Base-by-base conservation (phyloP, 53 echinoderm and acorn worm genomes). In the Temnopleurus reevesii region DNA sequence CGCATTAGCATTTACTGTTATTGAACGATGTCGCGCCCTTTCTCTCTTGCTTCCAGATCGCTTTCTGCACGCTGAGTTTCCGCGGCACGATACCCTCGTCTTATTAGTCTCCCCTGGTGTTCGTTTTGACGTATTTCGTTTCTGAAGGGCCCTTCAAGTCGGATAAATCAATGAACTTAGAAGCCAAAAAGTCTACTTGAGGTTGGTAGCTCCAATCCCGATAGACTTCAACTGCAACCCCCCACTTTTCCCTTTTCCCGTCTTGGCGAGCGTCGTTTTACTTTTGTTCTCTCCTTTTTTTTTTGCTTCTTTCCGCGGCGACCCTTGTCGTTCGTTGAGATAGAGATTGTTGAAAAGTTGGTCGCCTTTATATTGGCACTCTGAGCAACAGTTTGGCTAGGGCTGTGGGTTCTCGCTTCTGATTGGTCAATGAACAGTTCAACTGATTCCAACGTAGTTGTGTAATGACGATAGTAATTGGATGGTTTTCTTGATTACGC, bases 151-250 rank as follows among this genome's bases (percentile, higher is more conserved):
- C 55, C 83, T 35, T 27, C 4, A 53, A 53, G 55, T 34, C 53
- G 23, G 54, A 83, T 30, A 83, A 83, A 83, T 83, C 83, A 83
- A 83, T 83, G 83, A 49, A 79, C 79, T 47, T 79, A 49, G 79
- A 79, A 79, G 71, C 71, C 79, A 49, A 77, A 79, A 79, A 46
- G 79, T 79, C 79, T 47, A 47, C 79, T 79, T 79, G 79, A 79
- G 49, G 79, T 46, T 49, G 79, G 27, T 49, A 46, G 79, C 30
- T 27, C 49, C 49, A 17, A 71, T 71, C 71, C 71, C 71, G 38
- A n/a, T 31, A 41, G 71, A 71, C 18, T 71, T 71, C 8, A 71
- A 71, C 71, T 71, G 41, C 28, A 71, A 71, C 41, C 71, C 63
- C 63, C 63, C 63, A 33, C 15, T 17, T 63, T 71, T 71, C 41